phyloP scores from a whole-genome alignment of 23 tunicate species.

The Trididemnum nubilum region DNA sequence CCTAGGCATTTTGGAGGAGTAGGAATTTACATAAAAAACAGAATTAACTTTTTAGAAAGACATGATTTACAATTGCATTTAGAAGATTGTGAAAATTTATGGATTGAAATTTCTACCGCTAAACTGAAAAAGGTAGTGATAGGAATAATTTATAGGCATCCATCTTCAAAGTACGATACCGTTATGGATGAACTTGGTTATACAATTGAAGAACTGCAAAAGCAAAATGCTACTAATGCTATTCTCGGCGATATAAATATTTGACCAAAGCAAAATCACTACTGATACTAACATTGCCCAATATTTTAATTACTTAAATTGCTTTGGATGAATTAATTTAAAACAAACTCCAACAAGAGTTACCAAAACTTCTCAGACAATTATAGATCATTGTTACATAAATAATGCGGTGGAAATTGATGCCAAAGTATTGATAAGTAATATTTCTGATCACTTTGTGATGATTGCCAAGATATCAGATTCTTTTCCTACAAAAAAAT shows the following conservation, averaged over 20 bases:
- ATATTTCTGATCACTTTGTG: background rate
- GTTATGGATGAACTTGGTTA: background rate
- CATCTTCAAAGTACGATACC: background rate
- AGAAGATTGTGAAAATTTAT: constrained; percentile 2
- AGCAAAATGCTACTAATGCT: background rate
- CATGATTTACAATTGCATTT: background rate
- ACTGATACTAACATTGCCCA: background rate
- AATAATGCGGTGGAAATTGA: background rate
- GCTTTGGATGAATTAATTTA: background rate
- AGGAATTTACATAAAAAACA: background rate
- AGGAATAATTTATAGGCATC: constrained; percentile 1
- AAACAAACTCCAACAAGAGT: background rate
- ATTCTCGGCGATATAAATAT: background rate
- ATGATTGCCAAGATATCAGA: background rate
- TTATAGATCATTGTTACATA: background rate
- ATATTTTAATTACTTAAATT: no score
- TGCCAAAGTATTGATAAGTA: background rate
- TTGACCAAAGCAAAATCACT: background rate
- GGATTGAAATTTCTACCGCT: background rate
- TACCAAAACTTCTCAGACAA: background rate
- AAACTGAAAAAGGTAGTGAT: background rate
- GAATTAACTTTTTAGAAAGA: background rate
- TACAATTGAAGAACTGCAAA: background rate
- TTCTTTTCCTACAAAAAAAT: background rate
- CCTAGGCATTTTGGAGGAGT: background rate